Conservation (phyloP, 2,113 vertebrate species). For the Setophaga petechia region DNA sequence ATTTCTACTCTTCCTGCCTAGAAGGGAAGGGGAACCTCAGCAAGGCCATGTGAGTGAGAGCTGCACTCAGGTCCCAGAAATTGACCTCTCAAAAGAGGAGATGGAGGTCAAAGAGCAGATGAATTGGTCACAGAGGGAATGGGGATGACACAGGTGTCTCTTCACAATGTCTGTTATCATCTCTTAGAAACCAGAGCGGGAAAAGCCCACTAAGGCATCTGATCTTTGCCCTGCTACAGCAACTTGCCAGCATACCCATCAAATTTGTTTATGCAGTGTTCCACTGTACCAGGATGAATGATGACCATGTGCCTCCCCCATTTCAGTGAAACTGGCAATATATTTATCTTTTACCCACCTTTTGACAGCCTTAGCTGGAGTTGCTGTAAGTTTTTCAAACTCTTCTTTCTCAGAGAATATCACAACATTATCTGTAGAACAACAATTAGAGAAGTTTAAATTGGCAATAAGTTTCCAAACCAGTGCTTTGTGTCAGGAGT, state of each 20-base stretch:
- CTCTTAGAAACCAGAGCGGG: background rate
- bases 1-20: background rate
- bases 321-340: background rate
- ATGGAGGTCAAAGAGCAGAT: background rate
- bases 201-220: background rate
- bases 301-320: background rate
- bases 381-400: slow-evolving; percentile 91
- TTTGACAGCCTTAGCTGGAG: slow-evolving; percentile 89
- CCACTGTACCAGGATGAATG: background rate
- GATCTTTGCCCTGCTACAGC: background rate
- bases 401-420: slow-evolving; percentile 96
- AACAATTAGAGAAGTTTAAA: background rate
- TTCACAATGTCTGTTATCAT: background rate
- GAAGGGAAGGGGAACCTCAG: background rate
- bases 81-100: background rate
- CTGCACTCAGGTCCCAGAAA: background rate
- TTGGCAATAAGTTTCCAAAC: background rate
- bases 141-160: background rate
- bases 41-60: background rate
- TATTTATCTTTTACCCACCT: slow-evolving; percentile 76
- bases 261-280: background rate
- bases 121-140: background rate
- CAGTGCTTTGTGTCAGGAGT: background rate
- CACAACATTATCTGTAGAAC: slow-evolving; percentile 85
- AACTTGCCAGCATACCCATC: too few relatives aligned